These are phyloP conservation scores for Phortica magna DNA, from an alignment of 2,888 invertebrate species.

Conservation along the genomic window DNA sequence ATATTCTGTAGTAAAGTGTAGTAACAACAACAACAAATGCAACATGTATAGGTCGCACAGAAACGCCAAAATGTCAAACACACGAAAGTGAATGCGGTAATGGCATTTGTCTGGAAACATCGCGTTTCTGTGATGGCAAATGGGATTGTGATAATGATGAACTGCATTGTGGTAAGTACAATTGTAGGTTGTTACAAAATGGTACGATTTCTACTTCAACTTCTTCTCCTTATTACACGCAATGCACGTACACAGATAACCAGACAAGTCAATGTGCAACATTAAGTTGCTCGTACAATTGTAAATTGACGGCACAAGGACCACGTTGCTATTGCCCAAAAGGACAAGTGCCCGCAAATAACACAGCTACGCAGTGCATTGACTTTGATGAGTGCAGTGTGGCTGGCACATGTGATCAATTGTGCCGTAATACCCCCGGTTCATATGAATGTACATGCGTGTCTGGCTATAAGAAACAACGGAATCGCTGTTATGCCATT, in stretches of 20 bases:
- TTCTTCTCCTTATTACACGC: not conserved
- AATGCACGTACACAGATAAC: slow-evolving; percentile 60
- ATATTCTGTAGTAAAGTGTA: slow-evolving; percentile 25
- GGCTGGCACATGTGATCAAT: slow-evolving; percentile 86
- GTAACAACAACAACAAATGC: slow-evolving; percentile 36
- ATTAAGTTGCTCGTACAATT: slow-evolving; percentile 83
- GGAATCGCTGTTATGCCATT: slow-evolving; percentile 82
- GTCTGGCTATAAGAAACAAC: slow-evolving; percentile 83
- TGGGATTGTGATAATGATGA: slow-evolving; percentile 78
- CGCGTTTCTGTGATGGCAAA: slow-evolving; percentile 76
- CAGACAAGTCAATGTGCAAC: slow-evolving; percentile 78
- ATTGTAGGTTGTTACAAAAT: not conserved
- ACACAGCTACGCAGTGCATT: slow-evolving; percentile 80
- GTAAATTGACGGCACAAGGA: slow-evolving; percentile 85
- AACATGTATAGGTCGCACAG: slow-evolving; percentile 79
- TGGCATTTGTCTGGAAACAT: slow-evolving; percentile 75
- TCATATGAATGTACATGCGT: slow-evolving; percentile 87
- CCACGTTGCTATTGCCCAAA: slow-evolving; percentile 86
- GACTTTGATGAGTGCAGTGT: slow-evolving; percentile 89
- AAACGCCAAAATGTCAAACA: slow-evolving; percentile 82
- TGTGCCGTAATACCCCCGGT: slow-evolving; percentile 84
- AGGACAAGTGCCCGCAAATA: slow-evolving; percentile 81
- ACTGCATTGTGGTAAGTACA: slow-evolving; percentile 73
- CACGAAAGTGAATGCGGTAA: slow-evolving; percentile 84
- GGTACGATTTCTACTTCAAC: not conserved